Evolutionary conservation across 1,140 invertebrate species (phyloP), one percentile per base, ranked within the genome.

Genomic region (Trichoplusia ni): DNA sequence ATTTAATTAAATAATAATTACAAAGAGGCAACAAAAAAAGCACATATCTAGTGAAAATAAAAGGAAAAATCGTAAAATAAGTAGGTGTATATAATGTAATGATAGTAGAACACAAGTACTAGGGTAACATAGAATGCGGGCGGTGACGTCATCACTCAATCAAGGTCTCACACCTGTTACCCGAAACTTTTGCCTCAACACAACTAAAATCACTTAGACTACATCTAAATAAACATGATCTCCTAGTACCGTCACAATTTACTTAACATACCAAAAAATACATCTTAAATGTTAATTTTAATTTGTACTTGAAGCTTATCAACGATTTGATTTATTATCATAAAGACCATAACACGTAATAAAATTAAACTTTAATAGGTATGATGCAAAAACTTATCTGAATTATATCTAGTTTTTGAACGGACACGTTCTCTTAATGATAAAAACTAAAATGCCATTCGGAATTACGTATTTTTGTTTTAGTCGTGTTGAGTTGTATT

Each of bases 81-180:
- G 9, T 25, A 29, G 13, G 44, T 29, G 44, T 29, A 29, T 1
- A n/a, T 8, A n/a, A 14, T 14, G 5, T 16, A 25, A 31, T 31
- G 40, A 49, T 31, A 49, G n/a, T 49, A 49, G 46, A n/a, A n/a
- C 46, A 31, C 46, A 49, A 31, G 46, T 49, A 49, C 46, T 49
- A 49, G 46, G 25, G 25, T 23, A 49, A 29, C 46, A 49, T 49
- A 31, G 46, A 23, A 49, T 49, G 46, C 46, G 46, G 46, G 46
- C 46, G 46, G 25, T 49, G 46, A 14, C 29, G 25, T 25, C 46
- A 25, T 49, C 46, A 49, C 27, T 49, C 46, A 49, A n/a, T n/a
- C n/a, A n/a, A n/a, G n/a, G n/a, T n/a, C n/a, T n/a, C n/a, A n/a
- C n/a, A n/a, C n/a, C n/a, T n/a, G n/a, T n/a, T n/a, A n/a, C n/a